These are phyloP conservation scores for Poeciliopsis gracilis DNA, from an alignment of 2,797 vertebrate genomes.

Conservation along the genomic window DNA sequence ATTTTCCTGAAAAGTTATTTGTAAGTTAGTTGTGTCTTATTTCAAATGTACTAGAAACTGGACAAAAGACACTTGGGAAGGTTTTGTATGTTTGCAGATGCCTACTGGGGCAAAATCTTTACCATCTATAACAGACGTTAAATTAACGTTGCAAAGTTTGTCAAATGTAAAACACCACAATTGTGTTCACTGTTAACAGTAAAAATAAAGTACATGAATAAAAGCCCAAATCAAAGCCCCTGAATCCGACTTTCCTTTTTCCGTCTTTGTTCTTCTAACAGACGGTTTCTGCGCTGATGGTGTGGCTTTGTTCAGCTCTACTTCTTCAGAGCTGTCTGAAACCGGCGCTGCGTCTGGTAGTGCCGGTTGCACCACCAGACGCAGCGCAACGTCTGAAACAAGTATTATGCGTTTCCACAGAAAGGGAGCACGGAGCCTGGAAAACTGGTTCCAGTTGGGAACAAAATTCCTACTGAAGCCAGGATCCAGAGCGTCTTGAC, in stretches of 20 bases:
- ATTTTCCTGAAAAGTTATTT: too few relatives aligned
- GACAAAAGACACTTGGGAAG: too few relatives aligned
- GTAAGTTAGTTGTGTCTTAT: too few relatives aligned
- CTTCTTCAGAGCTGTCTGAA: not conserved
- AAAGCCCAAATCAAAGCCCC: not conserved
- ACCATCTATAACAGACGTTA: too few relatives aligned
- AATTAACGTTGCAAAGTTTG: not conserved
- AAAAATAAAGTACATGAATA: not conserved
- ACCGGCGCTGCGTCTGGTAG: not conserved
- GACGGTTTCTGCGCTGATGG: not conserved
- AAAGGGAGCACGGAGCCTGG: not conserved
- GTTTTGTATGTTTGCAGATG: too few relatives aligned
- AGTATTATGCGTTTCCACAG: conserved; percentile 3
- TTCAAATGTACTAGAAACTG: too few relatives aligned
- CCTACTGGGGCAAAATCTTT: too few relatives aligned
- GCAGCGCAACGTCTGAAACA: not conserved
- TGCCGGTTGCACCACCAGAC: too few relatives aligned
- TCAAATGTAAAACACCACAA: not conserved
- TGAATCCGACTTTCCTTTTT: not conserved
- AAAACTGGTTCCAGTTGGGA: conserved; percentile 9
- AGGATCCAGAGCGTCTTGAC: not conserved
- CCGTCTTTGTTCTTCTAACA: not conserved
- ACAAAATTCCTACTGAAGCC: not conserved
- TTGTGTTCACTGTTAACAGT: not conserved
- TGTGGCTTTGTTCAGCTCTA: not conserved